These are phyloP conservation scores for Parochlus steinenii DNA, from an alignment of 2,888 invertebrate genomes.

Conservation along the genomic window DNA sequence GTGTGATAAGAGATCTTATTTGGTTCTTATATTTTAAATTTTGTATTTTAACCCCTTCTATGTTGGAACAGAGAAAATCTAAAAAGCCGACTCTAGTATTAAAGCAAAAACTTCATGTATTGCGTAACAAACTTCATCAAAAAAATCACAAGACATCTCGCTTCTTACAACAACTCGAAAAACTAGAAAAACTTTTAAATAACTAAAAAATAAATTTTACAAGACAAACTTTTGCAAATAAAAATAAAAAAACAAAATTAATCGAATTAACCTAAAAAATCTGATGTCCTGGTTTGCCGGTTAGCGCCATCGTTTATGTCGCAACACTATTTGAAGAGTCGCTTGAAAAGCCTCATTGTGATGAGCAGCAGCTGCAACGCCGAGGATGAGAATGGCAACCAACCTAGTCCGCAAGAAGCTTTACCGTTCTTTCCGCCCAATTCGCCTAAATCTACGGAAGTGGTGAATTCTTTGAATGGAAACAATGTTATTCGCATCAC, in stretches of 20 bases:
- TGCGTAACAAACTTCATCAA: slow-evolving; percentile 9
- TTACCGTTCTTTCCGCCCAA: not conserved
- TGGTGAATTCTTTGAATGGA: slow-evolving; percentile 4
- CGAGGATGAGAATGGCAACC: slow-evolving; percentile 11
- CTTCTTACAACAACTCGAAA: no score
- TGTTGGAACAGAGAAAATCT: slow-evolving; percentile 16
- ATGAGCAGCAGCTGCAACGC: slow-evolving; percentile 2
- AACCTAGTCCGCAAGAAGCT: slow-evolving; percentile 2
- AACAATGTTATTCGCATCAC: slow-evolving; percentile 26
- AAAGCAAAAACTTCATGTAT: no score
- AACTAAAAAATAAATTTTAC: slow-evolving; percentile 4
- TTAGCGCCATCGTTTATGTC: slow-evolving; percentile 11
- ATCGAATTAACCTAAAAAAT: slow-evolving; percentile 8
- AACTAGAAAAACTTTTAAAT: no score
- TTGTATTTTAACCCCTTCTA: slow-evolving; percentile 6
- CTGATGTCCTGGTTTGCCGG: no score
- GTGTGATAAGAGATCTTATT: no score
- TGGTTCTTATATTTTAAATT: no score
- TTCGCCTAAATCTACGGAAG: not conserved
- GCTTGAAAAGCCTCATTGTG: slow-evolving; percentile 9
- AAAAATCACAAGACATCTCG: slow-evolving; percentile 8
- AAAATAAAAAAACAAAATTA: slow-evolving; percentile 2
- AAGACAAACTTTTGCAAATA: not conserved
- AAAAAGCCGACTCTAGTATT: slow-evolving; percentile 17
- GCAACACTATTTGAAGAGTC: slow-evolving; percentile 12